phyloP scores from a whole-genome alignment of 2,113 vertebrate species.

The Micronisus gabar region DNA sequence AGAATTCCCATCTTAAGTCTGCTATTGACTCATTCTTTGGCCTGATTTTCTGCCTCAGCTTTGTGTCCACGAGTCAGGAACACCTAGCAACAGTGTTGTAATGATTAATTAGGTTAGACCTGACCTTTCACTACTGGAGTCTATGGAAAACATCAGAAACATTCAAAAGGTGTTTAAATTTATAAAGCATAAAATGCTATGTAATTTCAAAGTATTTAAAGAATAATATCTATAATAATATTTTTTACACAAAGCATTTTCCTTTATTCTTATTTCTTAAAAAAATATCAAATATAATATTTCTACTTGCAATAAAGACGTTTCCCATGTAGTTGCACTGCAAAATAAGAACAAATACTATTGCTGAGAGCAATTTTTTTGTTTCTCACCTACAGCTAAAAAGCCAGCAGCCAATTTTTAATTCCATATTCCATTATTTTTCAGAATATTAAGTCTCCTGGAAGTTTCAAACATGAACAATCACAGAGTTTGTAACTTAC shows the following conservation, averaged over 20 bases:
- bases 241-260: neutral
- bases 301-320: neutral
- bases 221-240: neutral
- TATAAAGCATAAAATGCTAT: neutral
- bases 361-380: neutral
- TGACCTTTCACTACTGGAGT: neutral
- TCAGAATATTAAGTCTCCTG: neutral
- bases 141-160: neutral
- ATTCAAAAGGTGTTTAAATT: neutral
- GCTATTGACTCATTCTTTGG: constrained; percentile 23
- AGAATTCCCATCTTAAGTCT: neutral
- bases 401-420: neutral
- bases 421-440: neutral
- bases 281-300: neutral
- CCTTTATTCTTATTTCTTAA: neutral
- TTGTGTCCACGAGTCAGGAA: neutral
- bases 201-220: neutral
- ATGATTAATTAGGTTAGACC: neutral
- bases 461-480: neutral
- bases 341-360: neutral
- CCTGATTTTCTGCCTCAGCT: neutral
- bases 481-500: neutral
- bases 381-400: neutral
- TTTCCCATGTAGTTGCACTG: neutral
- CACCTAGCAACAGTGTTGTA: neutral